Evolutionary conservation across 1,140 invertebrate genomes (phyloP).

Genomic region (Chelonus insularis): DNA sequence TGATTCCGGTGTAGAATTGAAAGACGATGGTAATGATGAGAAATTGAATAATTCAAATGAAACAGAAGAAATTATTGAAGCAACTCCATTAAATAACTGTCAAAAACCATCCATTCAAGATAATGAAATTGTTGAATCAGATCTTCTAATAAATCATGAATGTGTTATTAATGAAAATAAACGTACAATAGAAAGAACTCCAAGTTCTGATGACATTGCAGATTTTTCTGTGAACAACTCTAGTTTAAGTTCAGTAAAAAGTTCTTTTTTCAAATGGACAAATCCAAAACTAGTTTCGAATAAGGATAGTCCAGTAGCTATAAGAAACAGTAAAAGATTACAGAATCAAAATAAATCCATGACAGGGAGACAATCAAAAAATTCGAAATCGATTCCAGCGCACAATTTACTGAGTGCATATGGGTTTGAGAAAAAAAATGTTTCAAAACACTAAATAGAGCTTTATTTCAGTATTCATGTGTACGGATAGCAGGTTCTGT

Average conservation of each 20-base stretch:
- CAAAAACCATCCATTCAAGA: no score
- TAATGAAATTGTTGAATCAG: no score
- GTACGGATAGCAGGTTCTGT: slow-evolving; percentile 5
- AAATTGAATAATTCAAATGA: not conserved
- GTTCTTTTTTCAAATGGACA: slow-evolving; percentile 34
- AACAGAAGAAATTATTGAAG: not conserved
- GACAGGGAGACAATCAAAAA: slow-evolving; percentile 24
- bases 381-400: slow-evolving; percentile 37
- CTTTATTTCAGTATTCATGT: not conserved
- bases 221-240: not conserved
- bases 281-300: slow-evolving; percentile 29
- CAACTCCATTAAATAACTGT: no score
- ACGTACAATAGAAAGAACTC: not conserved
- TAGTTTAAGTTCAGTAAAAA: not conserved
- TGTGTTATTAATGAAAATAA: no score
- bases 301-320: slow-evolving; percentile 6
- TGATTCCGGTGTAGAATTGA: slow-evolving; percentile 21
- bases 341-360: slow-evolving; percentile 27
- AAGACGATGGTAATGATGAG: slow-evolving; percentile 6
- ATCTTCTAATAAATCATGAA: no score
- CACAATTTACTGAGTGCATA: slow-evolving; percentile 48
- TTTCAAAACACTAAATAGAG: not conserved
- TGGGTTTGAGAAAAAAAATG: slow-evolving; percentile 48
- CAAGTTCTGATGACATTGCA: slow-evolving; percentile 6
- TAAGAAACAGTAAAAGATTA: slow-evolving; percentile 9